phyloP scores from a whole-genome alignment of 1,140 invertebrate genomes.

The Leptinotarsa defecta region DNA sequence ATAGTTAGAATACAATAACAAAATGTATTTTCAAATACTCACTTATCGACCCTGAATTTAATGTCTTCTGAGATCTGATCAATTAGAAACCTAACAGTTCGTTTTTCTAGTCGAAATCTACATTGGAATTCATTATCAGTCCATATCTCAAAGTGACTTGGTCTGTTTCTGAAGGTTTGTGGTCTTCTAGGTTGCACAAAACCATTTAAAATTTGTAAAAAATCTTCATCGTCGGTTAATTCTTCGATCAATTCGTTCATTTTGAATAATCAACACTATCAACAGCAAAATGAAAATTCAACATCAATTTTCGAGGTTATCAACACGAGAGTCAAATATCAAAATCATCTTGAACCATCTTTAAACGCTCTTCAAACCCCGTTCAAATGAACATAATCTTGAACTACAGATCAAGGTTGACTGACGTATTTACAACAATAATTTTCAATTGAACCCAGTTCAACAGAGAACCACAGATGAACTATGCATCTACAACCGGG shows the following conservation, averaged over 20 bases:
- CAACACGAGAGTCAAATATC: slow-evolving; percentile 1
- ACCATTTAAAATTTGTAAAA: slow-evolving; percentile 3
- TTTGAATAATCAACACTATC: background rate
- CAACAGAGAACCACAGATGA: background rate
- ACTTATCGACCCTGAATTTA: background rate
- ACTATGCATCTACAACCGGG: background rate
- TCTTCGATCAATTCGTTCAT: slow-evolving; percentile 4
- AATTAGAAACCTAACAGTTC: slow-evolving; percentile 7
- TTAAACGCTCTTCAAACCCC: background rate
- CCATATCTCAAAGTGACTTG: slow-evolving; percentile 3
- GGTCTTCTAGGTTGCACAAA: background rate
- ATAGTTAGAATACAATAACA: background rate
- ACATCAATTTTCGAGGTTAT: background rate
- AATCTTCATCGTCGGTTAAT: slow-evolving; percentile 5
- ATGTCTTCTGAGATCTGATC: slow-evolving; percentile 13
- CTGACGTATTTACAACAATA: slow-evolving; percentile 5
- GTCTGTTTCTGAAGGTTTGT: background rate
- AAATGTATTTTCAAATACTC: too few species aligned
- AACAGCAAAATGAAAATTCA: slow-evolving; percentile 5
- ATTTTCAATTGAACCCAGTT: background rate
- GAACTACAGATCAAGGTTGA: background rate
- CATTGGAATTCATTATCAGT: background rate
- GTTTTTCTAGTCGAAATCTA: slow-evolving; percentile 18
- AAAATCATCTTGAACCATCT: slow-evolving; percentile 5
- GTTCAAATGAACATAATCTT: background rate